phyloP scores from a whole-genome alignment of 2,797 vertebrate species.

The Thripadectes ignobilis region DNA sequence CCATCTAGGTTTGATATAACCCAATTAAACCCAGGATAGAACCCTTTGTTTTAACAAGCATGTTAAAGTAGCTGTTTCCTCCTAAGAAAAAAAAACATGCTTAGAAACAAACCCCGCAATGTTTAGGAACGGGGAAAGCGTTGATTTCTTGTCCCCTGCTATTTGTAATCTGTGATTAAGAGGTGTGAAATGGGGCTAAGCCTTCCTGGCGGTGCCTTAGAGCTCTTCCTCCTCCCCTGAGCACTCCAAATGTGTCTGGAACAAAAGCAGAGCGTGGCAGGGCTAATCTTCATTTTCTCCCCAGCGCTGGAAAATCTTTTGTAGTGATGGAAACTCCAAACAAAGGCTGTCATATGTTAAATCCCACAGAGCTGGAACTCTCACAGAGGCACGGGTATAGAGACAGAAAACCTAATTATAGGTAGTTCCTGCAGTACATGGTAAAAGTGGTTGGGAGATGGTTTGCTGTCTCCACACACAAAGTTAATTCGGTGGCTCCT shows the following conservation, averaged over 20 bases:
- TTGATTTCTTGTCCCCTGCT: conserved; percentile 29
- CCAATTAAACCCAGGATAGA: conserved; percentile 22
- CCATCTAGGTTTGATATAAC: background rate
- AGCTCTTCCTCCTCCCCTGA: background rate
- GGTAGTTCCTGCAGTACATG: background rate
- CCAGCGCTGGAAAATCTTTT: background rate
- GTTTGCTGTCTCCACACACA: accelerated
- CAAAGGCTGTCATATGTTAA: conserved; percentile 2
- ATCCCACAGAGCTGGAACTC: background rate
- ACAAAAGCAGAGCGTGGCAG: background rate
- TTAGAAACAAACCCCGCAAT: background rate
- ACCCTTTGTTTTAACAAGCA: conserved; percentile 18
- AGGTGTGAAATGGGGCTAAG: conserved; percentile 50
- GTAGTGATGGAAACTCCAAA: background rate
- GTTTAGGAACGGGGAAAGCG: background rate
- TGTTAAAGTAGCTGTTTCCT: conserved; percentile 19
- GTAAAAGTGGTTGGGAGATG: background rate
- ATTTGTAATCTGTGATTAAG: conserved; percentile 50
- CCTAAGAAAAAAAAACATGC: background rate
- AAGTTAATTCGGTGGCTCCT: background rate
- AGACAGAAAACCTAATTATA: background rate
- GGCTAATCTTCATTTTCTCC: conserved; percentile 47
- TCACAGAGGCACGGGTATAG: background rate
- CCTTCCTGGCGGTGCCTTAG: background rate
- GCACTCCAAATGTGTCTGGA: background rate